These are phyloP conservation scores for Hyalella azteca DNA, from an alignment of 2,888 invertebrate genomes.

Conservation along the genomic window DNA sequence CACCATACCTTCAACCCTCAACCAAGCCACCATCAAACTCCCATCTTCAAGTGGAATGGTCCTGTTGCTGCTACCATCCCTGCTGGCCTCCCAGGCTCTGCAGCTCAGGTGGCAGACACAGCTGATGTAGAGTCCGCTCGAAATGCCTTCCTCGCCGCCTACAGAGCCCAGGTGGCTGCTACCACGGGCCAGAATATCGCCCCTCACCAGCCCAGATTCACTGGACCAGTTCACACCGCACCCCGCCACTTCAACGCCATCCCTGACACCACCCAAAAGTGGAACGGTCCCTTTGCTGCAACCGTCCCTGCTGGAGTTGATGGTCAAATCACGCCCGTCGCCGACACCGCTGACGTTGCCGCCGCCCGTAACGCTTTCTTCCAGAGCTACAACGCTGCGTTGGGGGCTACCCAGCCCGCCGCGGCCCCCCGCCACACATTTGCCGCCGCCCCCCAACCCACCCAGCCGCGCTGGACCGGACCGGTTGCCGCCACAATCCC, in stretches of 20 bases:
- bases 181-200: conserved; percentile 20
- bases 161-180: conserved; percentile 39
- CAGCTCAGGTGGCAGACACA: conserved; percentile 42
- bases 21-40: not conserved
- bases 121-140: conserved; percentile 60
- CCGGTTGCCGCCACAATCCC: conserved; percentile 40
- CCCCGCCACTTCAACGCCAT: not conserved
- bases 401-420: conserved; percentile 29
- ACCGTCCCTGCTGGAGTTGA: conserved; percentile 62
- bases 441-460: not conserved
- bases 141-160: conserved; percentile 60
- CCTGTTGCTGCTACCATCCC: conserved; percentile 46
- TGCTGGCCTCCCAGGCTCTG: conserved; percentile 64
- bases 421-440: not conserved
- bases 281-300: conserved; percentile 37
- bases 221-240: not conserved
- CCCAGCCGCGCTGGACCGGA: conserved; percentile 40
- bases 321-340: conserved; percentile 60
- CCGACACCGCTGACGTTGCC: conserved; percentile 60
- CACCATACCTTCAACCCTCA: not conserved
- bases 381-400: conserved; percentile 41
- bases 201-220: not conserved
- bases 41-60: conserved; percentile 23
- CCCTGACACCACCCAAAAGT: not conserved
- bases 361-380: conserved; percentile 60